phyloP scores from a whole-genome alignment of 2,113 vertebrate genomes.

The Poeciliopsis turrubarensis region DNA sequence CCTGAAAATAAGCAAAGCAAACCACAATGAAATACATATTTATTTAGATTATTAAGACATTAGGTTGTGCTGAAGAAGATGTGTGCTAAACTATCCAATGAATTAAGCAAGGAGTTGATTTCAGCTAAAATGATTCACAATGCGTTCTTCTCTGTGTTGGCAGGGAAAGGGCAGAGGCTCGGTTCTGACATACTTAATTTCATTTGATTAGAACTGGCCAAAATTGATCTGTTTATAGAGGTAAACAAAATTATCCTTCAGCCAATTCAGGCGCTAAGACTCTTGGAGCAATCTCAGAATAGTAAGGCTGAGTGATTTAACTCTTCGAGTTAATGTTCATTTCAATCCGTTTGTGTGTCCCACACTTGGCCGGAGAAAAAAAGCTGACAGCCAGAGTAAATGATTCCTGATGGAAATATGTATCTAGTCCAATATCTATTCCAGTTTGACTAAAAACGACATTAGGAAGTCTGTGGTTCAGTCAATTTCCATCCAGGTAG shows the following conservation, averaged over 20 bases:
- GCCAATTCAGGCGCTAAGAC: constrained; percentile 69
- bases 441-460: constrained; percentile 12
- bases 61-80: constrained; percentile 1
- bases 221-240: constrained; percentile 66
- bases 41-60: constrained; percentile 1
- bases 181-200: constrained; percentile 43
- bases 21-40: not conserved
- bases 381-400: not conserved
- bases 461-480: constrained; percentile 39
- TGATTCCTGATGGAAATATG: constrained; percentile 3
- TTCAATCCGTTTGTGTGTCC: constrained; percentile 10
- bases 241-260: constrained; percentile 66
- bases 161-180: constrained; percentile 35
- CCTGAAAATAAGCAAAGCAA: constrained; percentile 78
- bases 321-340: constrained; percentile 10
- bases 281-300: constrained; percentile 36
- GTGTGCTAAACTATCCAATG: constrained; percentile 12
- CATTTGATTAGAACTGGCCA: constrained; percentile 62
- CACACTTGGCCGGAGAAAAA: not conserved
- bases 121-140: constrained; percentile 39
- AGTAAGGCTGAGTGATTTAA: constrained; percentile 21
- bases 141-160: constrained; percentile 34
- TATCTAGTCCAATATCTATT: not conserved
- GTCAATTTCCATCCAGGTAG: constrained; percentile 35
- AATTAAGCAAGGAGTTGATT: constrained; percentile 19